Evolutionary conservation across 2,113 vertebrate genomes (phyloP).

Genomic region (Lophura nycthemera): DNA sequence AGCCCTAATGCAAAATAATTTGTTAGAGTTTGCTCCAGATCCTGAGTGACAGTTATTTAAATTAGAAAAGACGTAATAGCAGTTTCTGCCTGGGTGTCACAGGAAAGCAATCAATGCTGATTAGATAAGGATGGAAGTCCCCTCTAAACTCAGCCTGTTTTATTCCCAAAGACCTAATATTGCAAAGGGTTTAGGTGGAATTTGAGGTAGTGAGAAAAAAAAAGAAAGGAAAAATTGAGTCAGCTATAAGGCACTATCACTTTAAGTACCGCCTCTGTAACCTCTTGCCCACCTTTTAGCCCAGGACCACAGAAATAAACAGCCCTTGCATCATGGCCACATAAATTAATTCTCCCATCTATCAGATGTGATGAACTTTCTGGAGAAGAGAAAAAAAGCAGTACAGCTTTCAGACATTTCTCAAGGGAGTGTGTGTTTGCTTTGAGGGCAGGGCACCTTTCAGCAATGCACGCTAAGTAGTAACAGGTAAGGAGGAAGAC

Average conservation of each 20-base stretch:
- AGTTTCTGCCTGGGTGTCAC: not conserved
- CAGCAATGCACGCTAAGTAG: not conserved
- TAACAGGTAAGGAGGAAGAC: not conserved
- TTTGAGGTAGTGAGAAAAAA: not conserved
- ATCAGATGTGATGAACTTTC: not conserved
- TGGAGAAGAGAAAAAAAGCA: not conserved
- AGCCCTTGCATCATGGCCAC: not conserved
- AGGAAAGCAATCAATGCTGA: not conserved
- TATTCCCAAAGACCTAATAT: not conserved
- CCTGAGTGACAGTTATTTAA: not conserved
- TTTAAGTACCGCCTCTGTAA: not conserved
- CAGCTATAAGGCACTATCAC: not conserved
- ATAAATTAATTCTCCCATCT: not conserved
- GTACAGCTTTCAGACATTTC: not conserved
- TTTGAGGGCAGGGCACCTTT: slow-evolving; percentile 4
- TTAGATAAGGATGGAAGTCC: not conserved
- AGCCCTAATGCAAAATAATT: not conserved
- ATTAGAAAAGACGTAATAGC: not conserved
- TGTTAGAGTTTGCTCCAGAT: not conserved
- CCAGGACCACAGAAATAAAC: not conserved
- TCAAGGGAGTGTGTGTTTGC: not conserved
- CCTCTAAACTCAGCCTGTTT: not conserved
- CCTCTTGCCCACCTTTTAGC: not conserved
- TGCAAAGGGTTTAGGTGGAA: not conserved
- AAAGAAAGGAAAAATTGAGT: not conserved